Conservation (phyloP, 1,140 invertebrate species). For the Teleopsis dalmanni region DNA sequence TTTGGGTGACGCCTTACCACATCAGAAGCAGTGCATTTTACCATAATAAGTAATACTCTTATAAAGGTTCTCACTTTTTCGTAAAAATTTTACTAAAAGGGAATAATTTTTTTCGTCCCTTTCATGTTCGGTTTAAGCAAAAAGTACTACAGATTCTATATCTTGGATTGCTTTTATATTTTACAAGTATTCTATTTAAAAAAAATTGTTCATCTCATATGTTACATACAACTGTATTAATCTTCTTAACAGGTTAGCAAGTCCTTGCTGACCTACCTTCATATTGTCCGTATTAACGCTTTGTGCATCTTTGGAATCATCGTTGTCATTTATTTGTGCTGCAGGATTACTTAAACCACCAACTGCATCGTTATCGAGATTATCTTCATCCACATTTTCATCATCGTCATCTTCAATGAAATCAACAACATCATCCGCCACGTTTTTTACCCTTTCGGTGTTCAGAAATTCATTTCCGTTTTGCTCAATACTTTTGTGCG, state of each 20-base stretch:
- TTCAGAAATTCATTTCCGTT: conserved; percentile 11
- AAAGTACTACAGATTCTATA: too few species aligned
- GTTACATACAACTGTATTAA: not conserved
- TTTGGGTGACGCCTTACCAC: too few species aligned
- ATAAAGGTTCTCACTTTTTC: too few species aligned
- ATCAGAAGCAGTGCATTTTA: too few species aligned
- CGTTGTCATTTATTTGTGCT: conserved; percentile 18
- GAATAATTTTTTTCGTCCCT: too few species aligned
- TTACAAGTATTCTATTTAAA: too few species aligned
- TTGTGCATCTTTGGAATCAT: not conserved
- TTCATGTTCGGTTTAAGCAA: too few species aligned
- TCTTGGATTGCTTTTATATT: too few species aligned
- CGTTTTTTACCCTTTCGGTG: not conserved
- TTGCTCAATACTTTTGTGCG: conserved; percentile 1
- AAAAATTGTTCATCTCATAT: not conserved
- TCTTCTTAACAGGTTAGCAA: not conserved
- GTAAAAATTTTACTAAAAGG: too few species aligned
- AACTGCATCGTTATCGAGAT: conserved; percentile 7
- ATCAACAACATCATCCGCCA: not conserved
- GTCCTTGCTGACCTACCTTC: not conserved
- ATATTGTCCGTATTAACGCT: not conserved
- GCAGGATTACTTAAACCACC: conserved; percentile 31
- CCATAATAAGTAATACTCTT: too few species aligned
- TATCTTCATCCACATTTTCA: not conserved
- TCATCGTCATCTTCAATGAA: not conserved